Conservation (phyloP, 2,113 vertebrate species). For the Hemiscyllium ocellatum region DNA sequence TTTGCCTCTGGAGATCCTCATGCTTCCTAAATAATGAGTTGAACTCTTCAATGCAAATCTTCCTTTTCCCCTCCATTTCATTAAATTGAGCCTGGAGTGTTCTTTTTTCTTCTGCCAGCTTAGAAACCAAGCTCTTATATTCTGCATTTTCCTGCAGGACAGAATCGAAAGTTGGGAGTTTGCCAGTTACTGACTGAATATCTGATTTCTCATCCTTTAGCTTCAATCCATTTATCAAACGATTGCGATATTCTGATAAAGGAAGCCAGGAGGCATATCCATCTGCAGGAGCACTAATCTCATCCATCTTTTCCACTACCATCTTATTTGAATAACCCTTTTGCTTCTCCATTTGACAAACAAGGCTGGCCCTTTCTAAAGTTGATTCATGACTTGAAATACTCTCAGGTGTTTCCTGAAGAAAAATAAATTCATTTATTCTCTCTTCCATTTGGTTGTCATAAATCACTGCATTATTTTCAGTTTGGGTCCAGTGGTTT, state of each 20-base stretch:
- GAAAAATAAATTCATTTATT: not conserved
- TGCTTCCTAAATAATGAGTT: slow-evolving; percentile 50
- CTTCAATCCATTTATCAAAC: slow-evolving; percentile 40
- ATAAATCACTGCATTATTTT: slow-evolving; percentile 38
- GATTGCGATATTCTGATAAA: slow-evolving; percentile 46
- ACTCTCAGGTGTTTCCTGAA: not conserved
- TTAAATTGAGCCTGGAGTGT: slow-evolving; percentile 45
- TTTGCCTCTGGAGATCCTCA: slow-evolving; percentile 49
- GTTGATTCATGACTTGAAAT: not conserved
- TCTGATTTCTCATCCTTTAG: slow-evolving; percentile 46
- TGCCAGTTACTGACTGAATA: slow-evolving; percentile 45
- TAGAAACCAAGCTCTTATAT: slow-evolving; percentile 44
- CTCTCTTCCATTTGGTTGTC: not conserved
- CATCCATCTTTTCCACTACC: slow-evolving; percentile 41
- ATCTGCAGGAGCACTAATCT: slow-evolving; percentile 42
- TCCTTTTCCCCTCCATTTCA: slow-evolving; percentile 48
- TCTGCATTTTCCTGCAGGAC: slow-evolving; percentile 47
- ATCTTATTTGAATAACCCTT: slow-evolving; percentile 35
- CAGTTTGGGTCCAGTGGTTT: slow-evolving; percentile 24
- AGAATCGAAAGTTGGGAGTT: slow-evolving; percentile 46
- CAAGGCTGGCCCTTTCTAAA: not conserved
- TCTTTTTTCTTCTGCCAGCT: slow-evolving; percentile 51
- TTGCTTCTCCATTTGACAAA: slow-evolving; percentile 37
- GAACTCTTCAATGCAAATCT: slow-evolving; percentile 49
- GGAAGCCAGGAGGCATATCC: slow-evolving; percentile 46